These are phyloP conservation scores for Cladorhizidae sp. DNA, from an alignment of 37 sponge, comb jelly and placozoan species.

Conservation along the genomic window DNA sequence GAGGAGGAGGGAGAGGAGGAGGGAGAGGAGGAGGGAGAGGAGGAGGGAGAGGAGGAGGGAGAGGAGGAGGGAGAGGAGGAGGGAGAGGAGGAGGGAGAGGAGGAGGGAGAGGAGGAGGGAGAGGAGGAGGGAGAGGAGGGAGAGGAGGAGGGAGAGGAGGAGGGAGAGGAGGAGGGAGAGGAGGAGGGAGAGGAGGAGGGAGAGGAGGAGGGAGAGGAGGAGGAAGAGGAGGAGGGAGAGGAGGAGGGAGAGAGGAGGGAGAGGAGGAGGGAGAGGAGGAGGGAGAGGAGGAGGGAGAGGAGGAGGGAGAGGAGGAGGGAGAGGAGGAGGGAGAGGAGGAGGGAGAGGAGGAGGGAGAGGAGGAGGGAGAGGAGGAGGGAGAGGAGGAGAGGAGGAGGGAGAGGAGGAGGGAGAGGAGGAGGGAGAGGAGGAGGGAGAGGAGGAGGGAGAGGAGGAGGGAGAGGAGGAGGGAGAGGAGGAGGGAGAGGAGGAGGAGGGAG, in stretches of 20 bases:
- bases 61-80: too few species aligned
- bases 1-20: neutral
- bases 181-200: neutral
- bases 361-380: neutral
- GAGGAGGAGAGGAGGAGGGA: neutral
- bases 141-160: neutral
- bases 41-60: neutral
- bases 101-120: neutral
- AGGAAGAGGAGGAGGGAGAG: neutral
- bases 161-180: neutral
- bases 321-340: too few species aligned
- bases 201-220: neutral
- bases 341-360: neutral
- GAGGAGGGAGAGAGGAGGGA: neutral
- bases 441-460: neutral
- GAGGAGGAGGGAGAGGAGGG: neutral
- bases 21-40: slow-evolving; percentile 6
- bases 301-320: too few species aligned
- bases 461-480: neutral
- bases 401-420: neutral
- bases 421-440: neutral
- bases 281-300: too few species aligned
- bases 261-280: too few species aligned
- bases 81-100: neutral
- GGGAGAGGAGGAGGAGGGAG: neutral